Evolutionary conservation across 37 sponge, comb jelly and placozoan species (phyloP).

Genomic region (Haliclona indistincta): DNA sequence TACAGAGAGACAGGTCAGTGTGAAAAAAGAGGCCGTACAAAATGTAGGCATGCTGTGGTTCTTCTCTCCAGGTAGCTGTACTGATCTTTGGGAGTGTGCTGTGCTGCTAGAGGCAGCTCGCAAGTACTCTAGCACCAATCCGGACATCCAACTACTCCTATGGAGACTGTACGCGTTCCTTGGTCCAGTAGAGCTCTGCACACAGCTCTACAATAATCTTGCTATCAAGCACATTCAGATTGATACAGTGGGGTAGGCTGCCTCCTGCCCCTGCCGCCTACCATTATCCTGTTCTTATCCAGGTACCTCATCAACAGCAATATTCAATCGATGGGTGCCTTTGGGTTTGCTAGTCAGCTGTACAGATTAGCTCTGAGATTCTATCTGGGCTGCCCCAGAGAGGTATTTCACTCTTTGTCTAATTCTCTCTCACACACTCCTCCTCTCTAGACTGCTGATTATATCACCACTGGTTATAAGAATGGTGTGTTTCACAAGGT

Average conservation of each 20-base stretch:
- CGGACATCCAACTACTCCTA: constrained; percentile 55
- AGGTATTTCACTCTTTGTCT: constrained; percentile 24
- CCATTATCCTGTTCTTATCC: background rate
- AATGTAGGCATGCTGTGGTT: background rate
- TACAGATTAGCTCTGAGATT: constrained; percentile 54
- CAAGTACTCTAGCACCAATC: constrained; percentile 24
- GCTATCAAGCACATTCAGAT: constrained; percentile 69
- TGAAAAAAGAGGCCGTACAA: no score
- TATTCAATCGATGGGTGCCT: constrained; percentile 65
- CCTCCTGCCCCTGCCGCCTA: background rate
- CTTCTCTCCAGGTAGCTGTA: constrained; percentile 14
- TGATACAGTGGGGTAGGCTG: constrained; percentile 67
- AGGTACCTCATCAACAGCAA: constrained; percentile 42
- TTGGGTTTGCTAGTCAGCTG: constrained; percentile 59
- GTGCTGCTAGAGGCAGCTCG: constrained; percentile 47
- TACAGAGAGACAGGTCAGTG: constrained; percentile 49
- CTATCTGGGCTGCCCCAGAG: constrained; percentile 46
- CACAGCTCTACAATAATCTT: constrained; percentile 68
- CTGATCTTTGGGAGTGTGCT: constrained; percentile 45
- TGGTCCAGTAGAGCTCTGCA: constrained; percentile 71
- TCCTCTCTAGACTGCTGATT: constrained; percentile 69
- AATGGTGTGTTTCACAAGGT: constrained; percentile 85
- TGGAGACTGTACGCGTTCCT: constrained; percentile 55
- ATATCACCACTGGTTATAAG: constrained; percentile 76
- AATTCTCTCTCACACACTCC: background rate